phyloP scores from a whole-genome alignment of 2,888 invertebrate genomes.

The Synergus gifuensis region DNA sequence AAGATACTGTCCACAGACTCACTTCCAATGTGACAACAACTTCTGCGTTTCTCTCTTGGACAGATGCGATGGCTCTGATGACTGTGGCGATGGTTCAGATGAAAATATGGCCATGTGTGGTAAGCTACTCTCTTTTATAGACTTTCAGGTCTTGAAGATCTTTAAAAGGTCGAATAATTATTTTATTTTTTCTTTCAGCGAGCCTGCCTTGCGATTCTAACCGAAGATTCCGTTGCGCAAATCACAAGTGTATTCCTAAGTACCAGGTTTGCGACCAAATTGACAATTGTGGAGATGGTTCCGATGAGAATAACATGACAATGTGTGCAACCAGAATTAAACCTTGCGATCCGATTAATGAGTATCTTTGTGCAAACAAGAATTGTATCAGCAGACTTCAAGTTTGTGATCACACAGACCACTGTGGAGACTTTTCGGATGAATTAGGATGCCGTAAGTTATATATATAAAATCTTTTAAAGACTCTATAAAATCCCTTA shows the following conservation, averaged over 20 bases:
- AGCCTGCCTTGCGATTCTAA: constrained; percentile 92
- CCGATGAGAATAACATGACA: constrained; percentile 97
- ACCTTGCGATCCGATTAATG: constrained; percentile 87
- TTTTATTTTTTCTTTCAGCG: constrained; percentile 73
- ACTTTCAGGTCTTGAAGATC: not conserved
- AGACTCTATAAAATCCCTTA: not conserved
- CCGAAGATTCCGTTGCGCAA: constrained; percentile 92
- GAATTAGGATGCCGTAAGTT: constrained; percentile 91
- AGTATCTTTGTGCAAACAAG: constrained; percentile 93
- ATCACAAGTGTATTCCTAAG: constrained; percentile 90
- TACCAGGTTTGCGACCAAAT: constrained; percentile 94
- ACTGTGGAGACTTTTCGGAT: constrained; percentile 94
- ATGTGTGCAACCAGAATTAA: constrained; percentile 88
- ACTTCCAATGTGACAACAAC: constrained; percentile 95
- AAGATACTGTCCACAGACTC: constrained; percentile 92
- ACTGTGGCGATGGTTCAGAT: constrained; percentile 95
- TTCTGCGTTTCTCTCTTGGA: constrained; percentile 94
- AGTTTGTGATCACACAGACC: constrained; percentile 93
- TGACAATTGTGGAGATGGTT: constrained; percentile 96
- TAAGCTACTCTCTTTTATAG: constrained; percentile 67
- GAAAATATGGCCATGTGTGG: constrained; percentile 88
- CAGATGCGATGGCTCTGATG: constrained; percentile 95
- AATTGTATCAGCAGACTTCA: constrained; percentile 89
- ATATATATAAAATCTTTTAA: constrained; percentile 6
- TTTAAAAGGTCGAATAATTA: not conserved